Conservation (phyloP, 1,140 invertebrate genomes). For the Kradibia gibbosae region DNA sequence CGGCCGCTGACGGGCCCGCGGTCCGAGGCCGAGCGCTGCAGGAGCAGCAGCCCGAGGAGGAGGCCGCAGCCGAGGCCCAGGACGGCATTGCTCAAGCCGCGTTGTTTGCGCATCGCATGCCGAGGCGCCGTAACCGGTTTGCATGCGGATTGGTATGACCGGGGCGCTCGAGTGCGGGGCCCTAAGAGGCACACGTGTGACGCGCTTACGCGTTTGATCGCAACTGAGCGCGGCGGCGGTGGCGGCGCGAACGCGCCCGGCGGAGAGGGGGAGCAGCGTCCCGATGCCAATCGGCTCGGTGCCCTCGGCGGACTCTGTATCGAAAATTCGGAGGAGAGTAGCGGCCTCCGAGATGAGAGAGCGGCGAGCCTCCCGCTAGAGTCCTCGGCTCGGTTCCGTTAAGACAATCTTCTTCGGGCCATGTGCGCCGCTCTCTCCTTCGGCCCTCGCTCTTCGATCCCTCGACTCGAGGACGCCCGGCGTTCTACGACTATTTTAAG, state of each 20-base stretch:
- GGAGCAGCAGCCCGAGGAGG: constrained; percentile 62
- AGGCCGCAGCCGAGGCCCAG: constrained; percentile 69
- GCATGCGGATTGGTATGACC: neutral
- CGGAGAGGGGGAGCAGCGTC: too few species aligned
- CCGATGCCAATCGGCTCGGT: too few species aligned
- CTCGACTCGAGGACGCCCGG: too few species aligned
- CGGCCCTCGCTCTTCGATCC: too few species aligned
- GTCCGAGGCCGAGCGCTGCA: constrained; percentile 52
- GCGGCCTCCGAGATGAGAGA: neutral
- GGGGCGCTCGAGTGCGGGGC: neutral
- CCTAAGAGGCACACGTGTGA: neutral
- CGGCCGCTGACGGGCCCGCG: neutral
- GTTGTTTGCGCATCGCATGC: constrained; percentile 69
- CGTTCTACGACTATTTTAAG: too few species aligned
- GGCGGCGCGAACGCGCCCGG: too few species aligned
- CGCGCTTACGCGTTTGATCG: neutral
- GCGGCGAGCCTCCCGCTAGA: too few species aligned
- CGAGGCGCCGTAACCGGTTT: constrained; percentile 4
- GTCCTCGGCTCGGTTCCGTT: too few species aligned
- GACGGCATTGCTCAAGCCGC: constrained; percentile 68
- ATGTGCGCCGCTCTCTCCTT: neutral
- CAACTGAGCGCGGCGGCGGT: neutral
- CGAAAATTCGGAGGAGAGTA: neutral
- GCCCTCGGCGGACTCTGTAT: too few species aligned
- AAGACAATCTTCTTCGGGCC: too few species aligned